Conservation (phyloP, 2,113 vertebrate genomes). For the Serilophus lunatus region DNA sequence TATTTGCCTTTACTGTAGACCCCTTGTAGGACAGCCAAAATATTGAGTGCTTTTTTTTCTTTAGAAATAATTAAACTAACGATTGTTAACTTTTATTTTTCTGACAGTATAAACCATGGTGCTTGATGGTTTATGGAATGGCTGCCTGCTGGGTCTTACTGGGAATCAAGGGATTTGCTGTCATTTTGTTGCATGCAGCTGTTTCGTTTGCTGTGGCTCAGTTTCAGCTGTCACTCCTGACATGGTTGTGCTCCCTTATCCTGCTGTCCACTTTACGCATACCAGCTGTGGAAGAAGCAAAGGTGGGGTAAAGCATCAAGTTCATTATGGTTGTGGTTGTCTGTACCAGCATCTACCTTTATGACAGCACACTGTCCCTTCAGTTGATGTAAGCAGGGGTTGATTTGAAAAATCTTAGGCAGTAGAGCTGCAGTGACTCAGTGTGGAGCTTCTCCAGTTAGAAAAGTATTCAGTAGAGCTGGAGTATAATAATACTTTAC, state of each 20-base stretch:
- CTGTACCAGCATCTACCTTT: background rate
- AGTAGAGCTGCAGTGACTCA: background rate
- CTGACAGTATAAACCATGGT: constrained; percentile 79
- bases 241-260: constrained; percentile 84
- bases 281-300: constrained; percentile 81
- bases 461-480: background rate
- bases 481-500: background rate
- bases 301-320: constrained; percentile 72
- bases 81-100: background rate
- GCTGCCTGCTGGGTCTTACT: constrained; percentile 82
- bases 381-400: background rate
- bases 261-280: constrained; percentile 84
- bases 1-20: background rate
- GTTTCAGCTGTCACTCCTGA: constrained; percentile 75
- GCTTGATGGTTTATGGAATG: constrained; percentile 83
- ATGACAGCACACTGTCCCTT: background rate
- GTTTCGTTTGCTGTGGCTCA: constrained; percentile 85
- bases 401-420: background rate
- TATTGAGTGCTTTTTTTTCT: background rate
- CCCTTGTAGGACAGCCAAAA: background rate
- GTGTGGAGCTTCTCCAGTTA: background rate
- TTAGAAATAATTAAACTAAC: background rate
- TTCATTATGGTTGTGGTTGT: background rate
- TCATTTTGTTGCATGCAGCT: constrained; percentile 81
- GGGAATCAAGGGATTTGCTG: constrained; percentile 79